Percentiles rank a stretch among this genome's conserved stretches.
Evolutionary conservation across 2,797 vertebrate species (phyloP).

Genomic region (Momotus momota): DNA sequence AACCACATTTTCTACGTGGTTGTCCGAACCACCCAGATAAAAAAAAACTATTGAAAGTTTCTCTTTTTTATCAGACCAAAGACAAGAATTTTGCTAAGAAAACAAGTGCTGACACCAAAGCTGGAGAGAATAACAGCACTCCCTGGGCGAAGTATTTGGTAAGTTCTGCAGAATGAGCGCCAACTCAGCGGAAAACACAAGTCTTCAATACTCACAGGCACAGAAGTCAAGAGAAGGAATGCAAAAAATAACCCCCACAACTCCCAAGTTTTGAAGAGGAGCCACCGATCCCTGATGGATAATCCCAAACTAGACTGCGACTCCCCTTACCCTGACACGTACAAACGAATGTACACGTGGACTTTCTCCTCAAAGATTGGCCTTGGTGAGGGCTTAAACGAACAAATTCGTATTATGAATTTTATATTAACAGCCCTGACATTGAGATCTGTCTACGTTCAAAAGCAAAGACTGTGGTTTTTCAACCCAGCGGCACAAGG

Average conservation of each 20-base stretch:
- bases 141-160: neutral
- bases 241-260: neutral
- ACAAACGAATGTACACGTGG: fast-evolving
- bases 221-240: neutral
- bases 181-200: neutral
- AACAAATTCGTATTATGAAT: neutral
- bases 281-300: neutral
- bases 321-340: fast-evolving
- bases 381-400: neutral
- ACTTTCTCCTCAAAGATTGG: neutral
- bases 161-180: neutral
- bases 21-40: neutral
- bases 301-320: neutral
- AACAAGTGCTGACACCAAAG: neutral
- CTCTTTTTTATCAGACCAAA: neutral
- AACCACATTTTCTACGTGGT: neutral
- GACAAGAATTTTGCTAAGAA: neutral
- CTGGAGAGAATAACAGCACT: neutral
- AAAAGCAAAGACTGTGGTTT: neutral
- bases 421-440: neutral
- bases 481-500: fast-evolving
- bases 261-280: neutral
- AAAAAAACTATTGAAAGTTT: neutral
- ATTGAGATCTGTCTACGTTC: neutral
- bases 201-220: neutral